These are phyloP conservation scores for Augochlora pura DNA, from an alignment of 1,140 invertebrate genomes.

Conservation along the genomic window DNA sequence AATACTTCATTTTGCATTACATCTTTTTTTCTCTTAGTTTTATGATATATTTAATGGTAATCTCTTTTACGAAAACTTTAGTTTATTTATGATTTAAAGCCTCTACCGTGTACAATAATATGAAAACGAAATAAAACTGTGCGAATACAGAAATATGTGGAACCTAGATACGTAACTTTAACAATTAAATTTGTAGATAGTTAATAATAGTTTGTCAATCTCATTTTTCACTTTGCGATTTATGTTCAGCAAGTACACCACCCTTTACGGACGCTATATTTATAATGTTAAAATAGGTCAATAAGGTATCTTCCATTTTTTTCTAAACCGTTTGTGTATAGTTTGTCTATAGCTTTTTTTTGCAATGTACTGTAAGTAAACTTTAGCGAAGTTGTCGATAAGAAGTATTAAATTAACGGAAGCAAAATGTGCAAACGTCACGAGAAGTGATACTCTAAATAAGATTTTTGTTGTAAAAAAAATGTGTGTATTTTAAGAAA, in stretches of 20 bases:
- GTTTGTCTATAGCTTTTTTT: not conserved
- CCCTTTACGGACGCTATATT: constrained; percentile 1
- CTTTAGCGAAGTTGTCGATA: not conserved
- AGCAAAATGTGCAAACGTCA: not conserved
- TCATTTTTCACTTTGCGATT: not conserved
- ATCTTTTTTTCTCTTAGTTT: too few species aligned
- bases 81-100: not conserved
- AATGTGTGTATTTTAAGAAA: constrained; percentile 8
- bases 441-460: not conserved
- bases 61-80: not conserved
- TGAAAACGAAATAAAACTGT: not conserved
- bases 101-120: not conserved
- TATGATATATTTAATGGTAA: too few species aligned
- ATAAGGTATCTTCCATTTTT: constrained; percentile 26
- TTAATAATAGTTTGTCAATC: not conserved
- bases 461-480: too few species aligned
- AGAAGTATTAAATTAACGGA: not conserved
- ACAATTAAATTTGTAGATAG: not conserved
- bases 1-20: too few species aligned
- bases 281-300: constrained; percentile 39
- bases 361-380: not conserved
- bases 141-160: not conserved
- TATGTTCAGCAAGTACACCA: not conserved
- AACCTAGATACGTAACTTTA: not conserved
- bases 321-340: not conserved